Base-by-base conservation (phyloP, 2,797 vertebrate species). In the Xerus rutilus region DNA sequence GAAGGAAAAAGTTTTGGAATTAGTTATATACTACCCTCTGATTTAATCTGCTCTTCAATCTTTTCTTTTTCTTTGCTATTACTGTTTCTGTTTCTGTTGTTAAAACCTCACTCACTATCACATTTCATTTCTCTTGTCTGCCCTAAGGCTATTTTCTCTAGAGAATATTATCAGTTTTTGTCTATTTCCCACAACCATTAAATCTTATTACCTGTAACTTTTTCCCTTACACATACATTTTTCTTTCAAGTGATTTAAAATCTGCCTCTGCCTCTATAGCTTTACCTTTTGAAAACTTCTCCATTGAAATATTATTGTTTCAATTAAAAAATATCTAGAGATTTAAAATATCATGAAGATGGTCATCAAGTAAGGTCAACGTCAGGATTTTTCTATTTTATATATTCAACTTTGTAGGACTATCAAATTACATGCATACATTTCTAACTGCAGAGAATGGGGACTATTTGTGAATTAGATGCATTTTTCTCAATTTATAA, bases 1-100 rank as follows among this genome's bases (percentile, higher is more conserved):
- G 91, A 98, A 98, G 78, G 92, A 95, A 85, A 97, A 52, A 81
- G n/a, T 92, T 96, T 92, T 95, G 47, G 45, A 84, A 96, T 90
- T 39, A 62, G 67, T 83, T 86, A 59, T 92, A 88, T 96, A 94
- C 91, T 79, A 54, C 64, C 4, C 43, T 97, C 76, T 78, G 88
- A 85, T 96, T 95, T 96, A 91, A 82, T 97, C 94, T 89, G 81
- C 67, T 74, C 39, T 96, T 78, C 96, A 92, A 92, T 10, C 73
- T 32, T 94, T 97, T 57, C 23, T 93, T 25, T 87, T 97, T 72
- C 54, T 96, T 70, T 18, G 8, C 7, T 93, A 39, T 39, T 94
- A 67, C 30, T 97, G 93, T 73, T 76, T 97, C 85, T 23, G 95
- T 95, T 93, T 97, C 83, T 23, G 95, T 95, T 98, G 97, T 59